Percentiles rank a stretch among this genome's conserved stretches.
These are phyloP conservation scores for Esox masquinongy DNA, from an alignment of 2,797 vertebrate species.

Conservation along the genomic window DNA sequence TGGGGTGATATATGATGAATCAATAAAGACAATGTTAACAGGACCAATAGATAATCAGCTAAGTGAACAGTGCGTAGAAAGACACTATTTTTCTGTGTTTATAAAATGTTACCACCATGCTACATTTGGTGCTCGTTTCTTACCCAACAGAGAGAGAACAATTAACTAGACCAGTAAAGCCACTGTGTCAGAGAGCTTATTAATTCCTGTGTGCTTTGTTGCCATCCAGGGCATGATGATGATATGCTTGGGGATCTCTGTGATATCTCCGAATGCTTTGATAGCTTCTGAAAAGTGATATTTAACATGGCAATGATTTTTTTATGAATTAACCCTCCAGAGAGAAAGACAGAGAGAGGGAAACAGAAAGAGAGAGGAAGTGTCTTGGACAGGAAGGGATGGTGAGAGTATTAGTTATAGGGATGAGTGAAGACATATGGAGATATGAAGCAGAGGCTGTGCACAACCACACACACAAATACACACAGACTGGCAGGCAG, in stretches of 20 bases:
- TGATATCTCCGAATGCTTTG: conserved; percentile 31
- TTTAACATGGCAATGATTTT: conserved; percentile 29
- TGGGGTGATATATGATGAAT: not conserved
- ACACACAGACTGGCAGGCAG: conserved; percentile 1
- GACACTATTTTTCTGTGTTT: conserved; percentile 23
- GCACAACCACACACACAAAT: not conserved
- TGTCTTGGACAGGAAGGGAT: not conserved
- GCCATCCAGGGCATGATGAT: conserved; percentile 51
- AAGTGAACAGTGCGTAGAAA: conserved; percentile 21
- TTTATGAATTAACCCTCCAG: conserved; percentile 21
- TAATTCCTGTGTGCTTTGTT: conserved; percentile 56
- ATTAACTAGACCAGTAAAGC: conserved; percentile 54
- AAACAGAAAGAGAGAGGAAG: conserved; percentile 36
- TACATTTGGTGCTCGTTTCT: conserved; percentile 63
- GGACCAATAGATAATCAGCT: conserved; percentile 12
- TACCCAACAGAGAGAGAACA: conserved; percentile 39
- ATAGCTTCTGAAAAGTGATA: conserved; percentile 47
- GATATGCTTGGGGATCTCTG: conserved; percentile 43
- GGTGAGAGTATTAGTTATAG: not conserved
- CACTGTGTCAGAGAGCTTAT: conserved; percentile 45
- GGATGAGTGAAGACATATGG: not conserved
- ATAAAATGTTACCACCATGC: conserved; percentile 58
- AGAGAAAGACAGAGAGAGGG: conserved; percentile 18
- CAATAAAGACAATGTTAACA: not conserved
- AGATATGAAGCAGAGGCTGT: too few relatives aligned